Base-by-base conservation (phyloP, 2,888 invertebrate species). In the Tetropium fuscum region DNA sequence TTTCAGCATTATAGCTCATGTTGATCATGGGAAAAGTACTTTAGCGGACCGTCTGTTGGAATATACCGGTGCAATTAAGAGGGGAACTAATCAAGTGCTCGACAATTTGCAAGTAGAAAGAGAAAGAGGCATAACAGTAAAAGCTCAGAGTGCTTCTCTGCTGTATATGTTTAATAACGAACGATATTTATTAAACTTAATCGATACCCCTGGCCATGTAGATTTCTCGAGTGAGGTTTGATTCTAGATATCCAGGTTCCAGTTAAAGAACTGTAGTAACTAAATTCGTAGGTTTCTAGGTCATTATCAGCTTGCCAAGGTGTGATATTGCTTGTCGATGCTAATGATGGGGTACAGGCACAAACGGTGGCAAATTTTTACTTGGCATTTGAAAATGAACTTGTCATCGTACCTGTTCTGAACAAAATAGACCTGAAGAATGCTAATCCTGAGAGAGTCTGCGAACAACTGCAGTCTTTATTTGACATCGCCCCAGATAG, bases 11-110 rank as follows among this genome's bases (percentile, higher is more conserved):
- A 95, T 99, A 63, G 98, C 98, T n/a, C 98, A 99, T 83, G 94
- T 99, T 1, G 98, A 99, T 81, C 98, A 98, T 84, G 98, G 98
- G 0, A 99, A 99, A 84, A 96, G 96, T 80, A 99, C 98, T 0
- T 83, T 99, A 57, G 97, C 98, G 0, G 98, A 99, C 80, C 85
- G 98, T 54, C 81, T 99, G n/a, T 81, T 99, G 8, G 98, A 98
- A 86, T 82, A 92, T 53, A 96, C 97, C 11, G 97, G 97, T 67
- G 90, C 89, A 0, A 88, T 92, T 54, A 87, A 88, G 74, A 83
- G 83, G 0, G 90, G 89, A 19, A 84, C 87, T 68, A 85, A 86
- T 51, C 93, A 93, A 82, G 87, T 94, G 10, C 79, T 94, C 7
- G 94, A 94, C 76, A 91, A 87, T 75, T 80, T 93, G 15, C 91